A percentile compares a stretch with the other conserved stretches of the same genome.
These are phyloP conservation scores for Saxicola maurus DNA, from an alignment of 2,797 vertebrate genomes.

Conservation along the genomic window DNA sequence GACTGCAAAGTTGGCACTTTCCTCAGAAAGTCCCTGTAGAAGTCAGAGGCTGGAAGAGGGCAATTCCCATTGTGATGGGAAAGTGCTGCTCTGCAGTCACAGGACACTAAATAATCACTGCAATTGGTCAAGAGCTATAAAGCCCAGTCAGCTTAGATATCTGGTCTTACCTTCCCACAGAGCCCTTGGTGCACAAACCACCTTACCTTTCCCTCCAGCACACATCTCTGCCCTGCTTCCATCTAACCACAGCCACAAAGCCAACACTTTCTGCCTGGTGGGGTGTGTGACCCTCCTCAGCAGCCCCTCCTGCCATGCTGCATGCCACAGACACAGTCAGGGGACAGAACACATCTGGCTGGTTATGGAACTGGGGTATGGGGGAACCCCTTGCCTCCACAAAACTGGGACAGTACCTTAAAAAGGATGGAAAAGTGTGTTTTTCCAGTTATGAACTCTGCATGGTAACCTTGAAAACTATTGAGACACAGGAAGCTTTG, in stretches of 20 bases:
- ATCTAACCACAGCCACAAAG: rapidly evolving
- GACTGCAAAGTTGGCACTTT: neutral
- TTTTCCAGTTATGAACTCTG: neutral
- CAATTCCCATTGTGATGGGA: neutral
- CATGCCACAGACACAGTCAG: neutral
- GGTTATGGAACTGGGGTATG: neutral
- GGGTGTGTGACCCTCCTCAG: neutral
- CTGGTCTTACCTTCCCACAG: neutral
- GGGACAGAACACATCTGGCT: neutral
- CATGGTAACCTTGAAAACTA: neutral
- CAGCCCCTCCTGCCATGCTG: rapidly evolving
- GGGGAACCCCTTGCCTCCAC: neutral
- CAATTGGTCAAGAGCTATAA: neutral
- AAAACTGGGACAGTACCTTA: neutral
- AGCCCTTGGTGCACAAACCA: neutral
- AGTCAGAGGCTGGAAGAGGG: neutral
- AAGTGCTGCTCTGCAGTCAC: neutral
- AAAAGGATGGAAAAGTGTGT: neutral
- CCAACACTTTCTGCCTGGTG: neutral
- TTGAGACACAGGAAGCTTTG: neutral
- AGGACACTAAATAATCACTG: neutral
- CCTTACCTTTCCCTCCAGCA: neutral
- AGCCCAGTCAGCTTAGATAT: neutral
- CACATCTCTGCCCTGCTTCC: neutral
- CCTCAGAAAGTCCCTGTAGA: neutral